Evolutionary conservation across 2,113 vertebrate species (phyloP).

Genomic region (Mesocricetus auratus): DNA sequence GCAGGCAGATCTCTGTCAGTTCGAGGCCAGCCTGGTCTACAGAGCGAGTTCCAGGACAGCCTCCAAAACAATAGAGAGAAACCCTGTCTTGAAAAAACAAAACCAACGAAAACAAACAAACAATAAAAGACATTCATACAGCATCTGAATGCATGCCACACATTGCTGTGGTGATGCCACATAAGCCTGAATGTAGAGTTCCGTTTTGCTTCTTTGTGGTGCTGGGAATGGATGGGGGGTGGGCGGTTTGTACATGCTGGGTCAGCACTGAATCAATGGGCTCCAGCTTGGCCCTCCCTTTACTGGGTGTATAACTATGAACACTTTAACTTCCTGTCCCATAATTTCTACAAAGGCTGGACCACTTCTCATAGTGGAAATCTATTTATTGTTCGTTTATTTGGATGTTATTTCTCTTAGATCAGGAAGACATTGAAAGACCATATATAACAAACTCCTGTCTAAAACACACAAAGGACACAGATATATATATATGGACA

Average conservation of each 20-base stretch:
- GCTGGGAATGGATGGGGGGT: neutral
- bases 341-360: neutral
- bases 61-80: no score
- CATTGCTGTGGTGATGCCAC: neutral
- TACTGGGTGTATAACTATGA: neutral
- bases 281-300: neutral
- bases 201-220: no score
- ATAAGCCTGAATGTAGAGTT: neutral
- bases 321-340: neutral
- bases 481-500: fast-evolving
- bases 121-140: neutral
- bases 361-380: neutral
- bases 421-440: neutral
- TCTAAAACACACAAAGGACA: neutral
- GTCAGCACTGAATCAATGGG: neutral
- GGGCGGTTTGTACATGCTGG: no score
- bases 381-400: neutral
- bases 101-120: no score
- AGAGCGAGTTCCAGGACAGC: no score
- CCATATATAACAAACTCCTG: neutral
- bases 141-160: neutral
- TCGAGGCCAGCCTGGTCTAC: no score
- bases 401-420: neutral
- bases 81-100: no score
- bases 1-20: no score